Conservation (phyloP, 2,797 vertebrate species). For the Merluccius polli region DNA sequence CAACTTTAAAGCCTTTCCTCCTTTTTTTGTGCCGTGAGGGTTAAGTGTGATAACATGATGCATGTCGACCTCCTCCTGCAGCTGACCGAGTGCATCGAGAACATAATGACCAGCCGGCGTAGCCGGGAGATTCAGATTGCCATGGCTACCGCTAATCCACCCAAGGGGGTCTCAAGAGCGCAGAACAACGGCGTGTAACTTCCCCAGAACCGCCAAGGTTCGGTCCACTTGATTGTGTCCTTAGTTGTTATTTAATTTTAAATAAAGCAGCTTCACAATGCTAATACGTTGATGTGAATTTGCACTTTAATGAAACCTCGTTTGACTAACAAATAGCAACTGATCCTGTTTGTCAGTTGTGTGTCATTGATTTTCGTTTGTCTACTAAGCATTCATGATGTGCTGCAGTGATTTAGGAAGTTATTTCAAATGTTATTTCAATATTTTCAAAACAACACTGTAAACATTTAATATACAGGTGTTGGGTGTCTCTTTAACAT, state of each 20-base stretch:
- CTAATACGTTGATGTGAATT: neutral
- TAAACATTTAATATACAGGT: neutral
- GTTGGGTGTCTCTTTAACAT: neutral
- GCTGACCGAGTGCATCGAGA: constrained; percentile 53
- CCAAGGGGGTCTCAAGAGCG: neutral
- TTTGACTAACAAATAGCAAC: too few species aligned
- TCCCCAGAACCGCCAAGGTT: too few species aligned
- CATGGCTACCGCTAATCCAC: neutral
- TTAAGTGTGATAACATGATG: too few species aligned
- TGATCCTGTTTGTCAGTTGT: neutral
- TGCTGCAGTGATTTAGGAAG: neutral
- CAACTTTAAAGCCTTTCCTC: too few species aligned
- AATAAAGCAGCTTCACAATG: neutral
- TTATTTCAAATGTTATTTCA: neutral
- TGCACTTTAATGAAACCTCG: neutral
- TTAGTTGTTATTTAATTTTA: neutral
- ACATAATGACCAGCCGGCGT: constrained; percentile 46
- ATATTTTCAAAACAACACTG: too few species aligned
- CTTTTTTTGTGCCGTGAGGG: too few species aligned
- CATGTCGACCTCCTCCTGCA: constrained; percentile 19
- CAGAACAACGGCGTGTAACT: neutral
- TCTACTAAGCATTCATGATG: neutral
- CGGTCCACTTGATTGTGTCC: neutral
- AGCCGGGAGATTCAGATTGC: neutral
- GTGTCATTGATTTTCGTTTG: neutral